Percentiles rank a stretch among this genome's conserved stretches.
These are phyloP conservation scores for Hylaeus volcanicus DNA, from an alignment of 1,140 invertebrate genomes.

Conservation along the genomic window DNA sequence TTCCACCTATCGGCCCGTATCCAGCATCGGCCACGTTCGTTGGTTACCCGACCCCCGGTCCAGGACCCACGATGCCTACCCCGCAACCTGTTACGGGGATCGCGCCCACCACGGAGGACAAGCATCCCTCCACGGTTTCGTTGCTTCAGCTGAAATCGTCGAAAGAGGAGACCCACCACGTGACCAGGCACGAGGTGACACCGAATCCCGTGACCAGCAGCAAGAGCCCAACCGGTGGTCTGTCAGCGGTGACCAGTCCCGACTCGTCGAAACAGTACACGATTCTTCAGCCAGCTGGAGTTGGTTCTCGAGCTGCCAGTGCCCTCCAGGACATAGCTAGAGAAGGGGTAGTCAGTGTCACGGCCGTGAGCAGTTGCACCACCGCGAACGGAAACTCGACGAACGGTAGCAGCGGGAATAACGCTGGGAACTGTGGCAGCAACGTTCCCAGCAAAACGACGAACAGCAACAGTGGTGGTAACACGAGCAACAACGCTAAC, in stretches of 20 bases:
- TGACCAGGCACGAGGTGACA: constrained; percentile 55
- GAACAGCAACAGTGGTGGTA: constrained; percentile 45
- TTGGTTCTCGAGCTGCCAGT: constrained; percentile 87
- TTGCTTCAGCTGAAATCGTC: constrained; percentile 79
- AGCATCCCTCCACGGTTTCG: constrained; percentile 74
- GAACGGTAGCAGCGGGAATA: constrained; percentile 48
- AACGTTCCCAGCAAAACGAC: constrained; percentile 47
- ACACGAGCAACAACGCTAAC: constrained; percentile 35
- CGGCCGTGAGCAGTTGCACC: constrained; percentile 83
- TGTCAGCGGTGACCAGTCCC: constrained; percentile 79
- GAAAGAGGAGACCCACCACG: constrained; percentile 75
- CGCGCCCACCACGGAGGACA: constrained; percentile 75
- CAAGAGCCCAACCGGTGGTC: constrained; percentile 56
- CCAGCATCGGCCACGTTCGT: constrained; percentile 85
- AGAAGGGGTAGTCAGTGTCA: constrained; percentile 84
- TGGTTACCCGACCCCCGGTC: constrained; percentile 80
- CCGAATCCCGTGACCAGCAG: constrained; percentile 51
- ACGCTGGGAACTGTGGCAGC: constrained; percentile 51
- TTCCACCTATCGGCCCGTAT: constrained; percentile 82
- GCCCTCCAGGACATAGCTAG: constrained; percentile 88
- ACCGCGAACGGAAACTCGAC: constrained; percentile 59
- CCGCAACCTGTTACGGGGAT: constrained; percentile 73
- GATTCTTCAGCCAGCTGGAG: constrained; percentile 89
- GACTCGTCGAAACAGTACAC: constrained; percentile 88
- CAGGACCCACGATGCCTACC: constrained; percentile 72